These are phyloP conservation scores for Fistularia tabacaria DNA, from an alignment of 2,797 vertebrate genomes.

Conservation along the genomic window DNA sequence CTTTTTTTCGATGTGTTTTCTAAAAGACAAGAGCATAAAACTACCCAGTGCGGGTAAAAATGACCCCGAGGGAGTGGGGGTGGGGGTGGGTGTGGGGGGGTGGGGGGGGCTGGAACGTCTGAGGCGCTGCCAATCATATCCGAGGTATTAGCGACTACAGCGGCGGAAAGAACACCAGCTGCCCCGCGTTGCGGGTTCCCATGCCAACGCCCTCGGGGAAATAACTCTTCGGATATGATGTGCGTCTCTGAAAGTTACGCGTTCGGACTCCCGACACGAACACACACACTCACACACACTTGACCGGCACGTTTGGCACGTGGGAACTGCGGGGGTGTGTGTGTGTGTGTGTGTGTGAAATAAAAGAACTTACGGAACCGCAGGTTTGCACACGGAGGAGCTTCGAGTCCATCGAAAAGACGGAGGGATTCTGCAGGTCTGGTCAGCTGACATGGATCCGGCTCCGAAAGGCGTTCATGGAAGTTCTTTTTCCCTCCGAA, in stretches of 20 bases:
- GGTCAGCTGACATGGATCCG: too few relatives aligned
- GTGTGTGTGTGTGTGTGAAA: too few relatives aligned
- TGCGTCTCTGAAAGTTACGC: slow-evolving; percentile 22
- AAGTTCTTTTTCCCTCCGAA: neutral
- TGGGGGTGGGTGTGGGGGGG: slow-evolving; percentile 12
- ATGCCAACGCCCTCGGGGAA: slow-evolving; percentile 36
- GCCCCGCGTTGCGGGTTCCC: slow-evolving; percentile 41
- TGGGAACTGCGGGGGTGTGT: too few relatives aligned
- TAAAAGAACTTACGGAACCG: too few relatives aligned
- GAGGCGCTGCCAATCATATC: slow-evolving; percentile 55
- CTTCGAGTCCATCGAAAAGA: too few relatives aligned
- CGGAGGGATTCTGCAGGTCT: too few relatives aligned
- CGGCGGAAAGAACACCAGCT: slow-evolving; percentile 53
- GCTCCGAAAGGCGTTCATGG: neutral
- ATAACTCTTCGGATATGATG: slow-evolving; percentile 30
- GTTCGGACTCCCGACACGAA: neutral
- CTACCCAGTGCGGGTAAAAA: neutral
- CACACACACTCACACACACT: too few relatives aligned
- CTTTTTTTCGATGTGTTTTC: neutral
- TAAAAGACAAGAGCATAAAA: neutral
- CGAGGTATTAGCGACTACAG: slow-evolving; percentile 39
- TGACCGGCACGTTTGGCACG: too few relatives aligned
- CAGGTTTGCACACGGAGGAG: too few relatives aligned
- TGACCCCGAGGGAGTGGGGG: slow-evolving; percentile 21
- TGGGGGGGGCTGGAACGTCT: slow-evolving; percentile 35